Percentiles rank a stretch among this genome's conserved stretches.
Evolutionary conservation across 2,113 vertebrate species (phyloP).

Genomic region (cat (Felis catus)): F.catus_Fca126_mat1.0 CM031412.1:10074001-10074500

Average conservation of each 20-base stretch:
- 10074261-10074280: neutral
- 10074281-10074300: neutral
- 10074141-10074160: neutral
- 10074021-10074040: neutral
- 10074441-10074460: neutral
- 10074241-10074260: accelerated
- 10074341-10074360: accelerated
- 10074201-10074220: too few relatives aligned
- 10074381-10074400: neutral
- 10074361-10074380: neutral
- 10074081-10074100: neutral
- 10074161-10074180: neutral
- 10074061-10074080: neutral
- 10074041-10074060: neutral
- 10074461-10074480: neutral
- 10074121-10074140: neutral
- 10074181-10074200: neutral
- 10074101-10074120: accelerated
- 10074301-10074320: neutral
- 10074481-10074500: neutral
- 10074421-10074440: neutral
- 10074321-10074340: neutral
- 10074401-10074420: neutral
- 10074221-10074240: too few relatives aligned
- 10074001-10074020: neutral